These are phyloP conservation scores for Peromyscus eremicus DNA, from an alignment of 2,797 vertebrate species.

Conservation along the genomic window DNA sequence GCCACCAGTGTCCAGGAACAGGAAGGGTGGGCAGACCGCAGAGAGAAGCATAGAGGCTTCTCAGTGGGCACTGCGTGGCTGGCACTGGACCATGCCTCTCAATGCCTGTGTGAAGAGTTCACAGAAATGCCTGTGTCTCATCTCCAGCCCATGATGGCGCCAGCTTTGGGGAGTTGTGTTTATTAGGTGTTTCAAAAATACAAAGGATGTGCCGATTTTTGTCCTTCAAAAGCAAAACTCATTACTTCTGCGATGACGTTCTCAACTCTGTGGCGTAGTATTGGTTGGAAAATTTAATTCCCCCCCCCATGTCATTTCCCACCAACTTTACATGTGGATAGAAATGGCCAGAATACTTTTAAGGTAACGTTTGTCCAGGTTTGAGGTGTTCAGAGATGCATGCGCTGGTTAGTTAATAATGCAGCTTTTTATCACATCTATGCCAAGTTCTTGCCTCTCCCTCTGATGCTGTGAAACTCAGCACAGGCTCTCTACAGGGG, in stretches of 20 bases:
- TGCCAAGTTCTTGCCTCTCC: neutral
- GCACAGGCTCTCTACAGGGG: neutral
- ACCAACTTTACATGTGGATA: neutral
- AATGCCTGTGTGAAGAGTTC: neutral
- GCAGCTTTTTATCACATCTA: neutral
- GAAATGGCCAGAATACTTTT: slow-evolving; percentile 24
- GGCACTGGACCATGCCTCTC: neutral
- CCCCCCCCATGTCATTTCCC: neutral
- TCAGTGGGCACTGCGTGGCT: neutral
- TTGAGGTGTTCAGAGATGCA: slow-evolving; percentile 41
- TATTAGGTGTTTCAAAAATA: slow-evolving; percentile 41
- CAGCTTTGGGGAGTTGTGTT: neutral
- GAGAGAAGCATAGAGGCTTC: slow-evolving; percentile 45
- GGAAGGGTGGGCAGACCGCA: slow-evolving; percentile 49
- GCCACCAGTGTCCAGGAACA: slow-evolving; percentile 66
- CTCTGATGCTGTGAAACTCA: neutral
- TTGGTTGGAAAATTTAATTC: slow-evolving; percentile 31
- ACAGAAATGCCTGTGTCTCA: neutral
- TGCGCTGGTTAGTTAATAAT: neutral
- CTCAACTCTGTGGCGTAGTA: neutral
- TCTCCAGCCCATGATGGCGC: neutral
- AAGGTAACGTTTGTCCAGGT: neutral
- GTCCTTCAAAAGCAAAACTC: slow-evolving; percentile 58
- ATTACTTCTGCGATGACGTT: neutral
- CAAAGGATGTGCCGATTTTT: slow-evolving; percentile 32